These are phyloP conservation scores for Tetragonula clypearis DNA, from an alignment of 1,140 invertebrate genomes.

Conservation along the genomic window DNA sequence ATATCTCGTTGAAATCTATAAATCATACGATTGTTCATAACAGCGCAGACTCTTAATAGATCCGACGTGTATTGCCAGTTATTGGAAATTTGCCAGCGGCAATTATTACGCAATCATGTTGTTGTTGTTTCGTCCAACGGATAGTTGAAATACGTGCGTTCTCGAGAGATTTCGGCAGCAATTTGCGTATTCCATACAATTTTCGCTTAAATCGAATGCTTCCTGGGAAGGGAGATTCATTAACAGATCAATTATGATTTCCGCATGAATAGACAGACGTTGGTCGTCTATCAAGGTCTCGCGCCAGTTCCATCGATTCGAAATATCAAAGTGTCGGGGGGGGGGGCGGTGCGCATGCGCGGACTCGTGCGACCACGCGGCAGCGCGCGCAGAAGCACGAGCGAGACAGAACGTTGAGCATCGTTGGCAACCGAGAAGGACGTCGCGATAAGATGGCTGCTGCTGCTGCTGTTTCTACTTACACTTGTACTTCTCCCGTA, in stretches of 20 bases:
- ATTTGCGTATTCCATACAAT: no score
- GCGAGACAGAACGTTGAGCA: neutral
- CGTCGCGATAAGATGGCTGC: slow-evolving; percentile 42
- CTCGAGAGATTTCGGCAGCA: neutral
- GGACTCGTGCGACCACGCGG: neutral
- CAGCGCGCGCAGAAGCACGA: neutral
- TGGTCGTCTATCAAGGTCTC: slow-evolving; percentile 48
- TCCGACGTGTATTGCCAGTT: no score
- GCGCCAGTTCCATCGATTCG: slow-evolving; percentile 39
- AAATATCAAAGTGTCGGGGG: slow-evolving; percentile 32
- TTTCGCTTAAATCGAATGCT: slow-evolving; percentile 18
- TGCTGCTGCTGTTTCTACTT: slow-evolving; percentile 62
- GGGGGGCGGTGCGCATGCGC: slow-evolving; percentile 1
- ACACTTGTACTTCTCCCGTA: slow-evolving; percentile 78
- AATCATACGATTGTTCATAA: neutral
- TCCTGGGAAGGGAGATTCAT: slow-evolving; percentile 35
- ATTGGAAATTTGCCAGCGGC: neutral
- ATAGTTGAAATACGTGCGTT: neutral
- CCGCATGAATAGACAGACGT: slow-evolving; percentile 8
- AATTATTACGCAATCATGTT: neutral
- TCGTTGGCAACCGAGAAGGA: neutral
- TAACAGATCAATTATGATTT: slow-evolving; percentile 36
- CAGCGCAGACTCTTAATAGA: neutral
- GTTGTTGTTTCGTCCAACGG: neutral
- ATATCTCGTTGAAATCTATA: neutral